Conservation (phyloP, 2,113 vertebrate genomes). For the Semnornis frantzii region DNA sequence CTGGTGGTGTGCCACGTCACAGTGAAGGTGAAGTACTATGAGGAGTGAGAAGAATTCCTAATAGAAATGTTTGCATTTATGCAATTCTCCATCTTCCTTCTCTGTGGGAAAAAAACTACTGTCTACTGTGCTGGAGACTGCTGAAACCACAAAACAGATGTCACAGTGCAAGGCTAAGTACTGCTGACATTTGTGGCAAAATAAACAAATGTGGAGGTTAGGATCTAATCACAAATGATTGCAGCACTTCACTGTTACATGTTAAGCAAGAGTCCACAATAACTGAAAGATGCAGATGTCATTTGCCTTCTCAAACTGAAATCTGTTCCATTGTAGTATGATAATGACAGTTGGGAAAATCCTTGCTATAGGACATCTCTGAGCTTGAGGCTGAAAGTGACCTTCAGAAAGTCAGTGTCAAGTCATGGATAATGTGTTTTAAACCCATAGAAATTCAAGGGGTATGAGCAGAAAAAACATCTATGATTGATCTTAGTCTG, state of each 20-base stretch:
- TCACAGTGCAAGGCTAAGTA: neutral
- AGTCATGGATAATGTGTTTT: neutral
- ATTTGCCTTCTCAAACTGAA: neutral
- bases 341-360: neutral
- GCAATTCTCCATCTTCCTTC: neutral
- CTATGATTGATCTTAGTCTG: neutral
- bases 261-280: neutral
- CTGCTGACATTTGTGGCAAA: slow-evolving; percentile 1
- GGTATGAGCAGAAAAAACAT: neutral
- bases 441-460: neutral
- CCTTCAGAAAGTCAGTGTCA: neutral
- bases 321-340: neutral
- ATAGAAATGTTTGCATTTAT: neutral
- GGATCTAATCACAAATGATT: neutral
- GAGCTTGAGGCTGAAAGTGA: neutral
- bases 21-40: neutral
- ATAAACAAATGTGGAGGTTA: neutral
- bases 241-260: neutral
- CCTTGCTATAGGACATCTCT: neutral
- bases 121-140: neutral
- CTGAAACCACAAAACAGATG: neutral
- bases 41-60: neutral
- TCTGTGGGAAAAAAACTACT: neutral
- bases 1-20: neutral
- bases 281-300: neutral